Evolutionary conservation across 2,888 invertebrate genomes (phyloP).

Genomic region (Hemicrepidius hirtus): DNA sequence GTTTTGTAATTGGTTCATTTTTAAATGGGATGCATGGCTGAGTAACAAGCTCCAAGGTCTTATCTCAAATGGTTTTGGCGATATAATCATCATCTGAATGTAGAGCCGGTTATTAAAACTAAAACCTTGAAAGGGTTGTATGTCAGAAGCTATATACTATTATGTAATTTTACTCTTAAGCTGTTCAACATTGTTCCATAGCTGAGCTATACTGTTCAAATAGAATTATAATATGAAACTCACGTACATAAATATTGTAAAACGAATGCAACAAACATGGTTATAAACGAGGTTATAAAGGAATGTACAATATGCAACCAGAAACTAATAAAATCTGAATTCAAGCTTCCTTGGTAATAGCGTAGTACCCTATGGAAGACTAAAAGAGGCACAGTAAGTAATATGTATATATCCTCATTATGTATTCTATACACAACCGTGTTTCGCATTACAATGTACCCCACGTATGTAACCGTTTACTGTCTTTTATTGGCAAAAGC

Average conservation of each 20-base stretch:
- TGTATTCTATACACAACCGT: conserved; percentile 34
- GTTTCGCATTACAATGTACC: conserved; percentile 39
- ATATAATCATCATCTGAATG: too few species aligned
- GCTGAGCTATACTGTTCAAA: too few species aligned
- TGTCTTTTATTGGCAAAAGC: conserved; percentile 38
- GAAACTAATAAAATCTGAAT: conserved; percentile 30
- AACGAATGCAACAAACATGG: conserved; percentile 14
- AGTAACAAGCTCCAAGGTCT: too few species aligned
- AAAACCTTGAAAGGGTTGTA: too few species aligned
- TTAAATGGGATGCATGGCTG: too few species aligned
- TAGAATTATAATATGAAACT: neutral
- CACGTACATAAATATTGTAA: neutral
- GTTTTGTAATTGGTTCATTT: too few species aligned
- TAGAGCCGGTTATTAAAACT: too few species aligned
- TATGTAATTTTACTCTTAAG: too few species aligned
- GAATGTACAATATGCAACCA: conserved; percentile 28
- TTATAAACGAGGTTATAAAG: too few species aligned
- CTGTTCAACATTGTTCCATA: too few species aligned
- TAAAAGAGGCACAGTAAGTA: conserved; percentile 18
- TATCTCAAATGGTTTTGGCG: too few species aligned
- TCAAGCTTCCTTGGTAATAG: conserved; percentile 17
- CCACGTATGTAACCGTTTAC: conserved; percentile 40
- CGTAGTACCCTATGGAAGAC: neutral
- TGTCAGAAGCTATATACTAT: too few species aligned
- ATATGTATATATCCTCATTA: conserved; percentile 35